A percentile compares a stretch with the other conserved stretches of the same genome.
Evolutionary conservation across 2,113 vertebrate species (phyloP).

Genomic region (Sphyrna mokarran): DNA sequence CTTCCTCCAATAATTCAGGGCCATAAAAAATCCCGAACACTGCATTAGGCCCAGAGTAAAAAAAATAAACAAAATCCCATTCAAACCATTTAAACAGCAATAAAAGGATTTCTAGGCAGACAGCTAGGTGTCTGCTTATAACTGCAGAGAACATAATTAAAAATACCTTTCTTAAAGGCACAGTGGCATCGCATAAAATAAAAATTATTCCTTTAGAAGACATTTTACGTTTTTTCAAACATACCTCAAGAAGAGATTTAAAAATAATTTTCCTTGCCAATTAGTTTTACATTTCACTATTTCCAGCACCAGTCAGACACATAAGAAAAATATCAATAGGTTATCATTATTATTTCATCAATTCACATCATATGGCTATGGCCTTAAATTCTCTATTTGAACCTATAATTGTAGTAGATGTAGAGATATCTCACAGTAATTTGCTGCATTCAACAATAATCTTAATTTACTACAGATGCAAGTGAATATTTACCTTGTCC

Average conservation of each 20-base stretch:
- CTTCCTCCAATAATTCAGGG: too few relatives aligned
- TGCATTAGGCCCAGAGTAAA: too few relatives aligned
- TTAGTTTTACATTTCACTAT: neutral
- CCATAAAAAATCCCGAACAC: too few relatives aligned
- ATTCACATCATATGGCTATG: neutral
- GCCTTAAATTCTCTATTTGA: neutral
- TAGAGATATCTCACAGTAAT: neutral
- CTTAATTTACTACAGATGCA: neutral
- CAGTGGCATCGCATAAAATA: neutral
- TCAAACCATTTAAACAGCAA: too few relatives aligned
- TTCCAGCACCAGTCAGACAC: neutral
- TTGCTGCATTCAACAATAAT: neutral
- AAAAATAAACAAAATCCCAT: too few relatives aligned
- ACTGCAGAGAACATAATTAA: too few relatives aligned
- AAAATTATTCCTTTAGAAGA: neutral
- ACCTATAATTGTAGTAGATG: neutral
- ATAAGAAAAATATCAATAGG: neutral
- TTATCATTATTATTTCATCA: slow-evolving; percentile 9
- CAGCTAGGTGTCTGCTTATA: too few relatives aligned
- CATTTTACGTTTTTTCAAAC: neutral
- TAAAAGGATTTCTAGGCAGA: too few relatives aligned
- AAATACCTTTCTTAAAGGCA: too few relatives aligned
- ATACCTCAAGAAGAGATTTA: neutral
- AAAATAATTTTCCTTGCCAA: neutral
- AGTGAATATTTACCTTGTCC: neutral